A percentile compares a stretch with the other conserved stretches of the same genome.
Evolutionary conservation across 2,888 invertebrate species (phyloP).

Genomic region (Lochmaea capreae): DNA sequence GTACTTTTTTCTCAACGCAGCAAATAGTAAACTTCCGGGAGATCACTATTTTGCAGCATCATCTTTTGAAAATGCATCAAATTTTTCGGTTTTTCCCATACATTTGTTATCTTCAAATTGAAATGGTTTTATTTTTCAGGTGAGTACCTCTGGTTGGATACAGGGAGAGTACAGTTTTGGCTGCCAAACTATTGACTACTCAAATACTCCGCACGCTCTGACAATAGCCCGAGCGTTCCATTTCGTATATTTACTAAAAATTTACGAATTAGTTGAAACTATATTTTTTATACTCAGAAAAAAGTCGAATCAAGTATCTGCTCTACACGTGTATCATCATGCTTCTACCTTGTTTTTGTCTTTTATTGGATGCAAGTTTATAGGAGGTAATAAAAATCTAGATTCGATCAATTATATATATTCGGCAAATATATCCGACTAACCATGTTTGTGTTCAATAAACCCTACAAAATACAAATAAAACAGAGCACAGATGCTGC

Average conservation of each 20-base stretch:
- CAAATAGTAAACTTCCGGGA: no score
- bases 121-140: conserved; percentile 61
- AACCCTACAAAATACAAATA: no score
- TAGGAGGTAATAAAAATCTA: conserved; percentile 70
- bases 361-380: conserved; percentile 73
- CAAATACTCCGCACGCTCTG: conserved; percentile 70
- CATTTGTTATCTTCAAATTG: background rate
- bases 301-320: conserved; percentile 77
- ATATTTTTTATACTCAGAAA: conserved; percentile 78
- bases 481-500: no score
- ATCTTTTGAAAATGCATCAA: no score
- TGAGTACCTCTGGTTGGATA: conserved; percentile 75
- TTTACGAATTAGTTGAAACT: conserved; percentile 75
- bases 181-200: conserved; percentile 80
- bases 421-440: no score
- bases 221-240: conserved; percentile 5
- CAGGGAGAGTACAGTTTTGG: conserved; percentile 70
- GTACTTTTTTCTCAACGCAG: no score
- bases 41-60: no score
- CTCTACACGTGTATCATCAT: conserved; percentile 81
- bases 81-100: no score
- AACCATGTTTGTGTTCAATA: no score
- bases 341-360: conserved; percentile 70
- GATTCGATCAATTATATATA: background rate
- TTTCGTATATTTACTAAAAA: conserved; percentile 11